These are phyloP conservation scores for Gambusia holbrooki DNA, from an alignment of 2,113 vertebrate genomes.

Conservation along the genomic window DNA sequence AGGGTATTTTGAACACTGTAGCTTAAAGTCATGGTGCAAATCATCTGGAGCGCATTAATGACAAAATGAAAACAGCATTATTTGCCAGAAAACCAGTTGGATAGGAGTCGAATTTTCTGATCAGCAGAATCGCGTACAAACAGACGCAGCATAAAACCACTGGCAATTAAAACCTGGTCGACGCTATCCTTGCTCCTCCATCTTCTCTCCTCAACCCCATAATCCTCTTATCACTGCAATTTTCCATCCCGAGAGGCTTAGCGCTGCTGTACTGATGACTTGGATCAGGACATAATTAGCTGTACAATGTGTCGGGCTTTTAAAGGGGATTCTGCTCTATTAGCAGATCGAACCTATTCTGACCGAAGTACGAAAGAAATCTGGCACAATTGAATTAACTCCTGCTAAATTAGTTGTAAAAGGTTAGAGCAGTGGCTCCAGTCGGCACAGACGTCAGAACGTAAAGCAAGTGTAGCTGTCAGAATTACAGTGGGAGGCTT, in stretches of 20 bases:
- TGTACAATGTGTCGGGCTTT: constrained; percentile 4
- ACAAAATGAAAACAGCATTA: constrained; percentile 34
- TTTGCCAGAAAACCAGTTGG: constrained; percentile 32
- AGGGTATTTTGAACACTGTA: not conserved
- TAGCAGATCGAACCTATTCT: constrained; percentile 36
- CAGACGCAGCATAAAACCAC: constrained; percentile 26
- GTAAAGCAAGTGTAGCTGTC: constrained; percentile 2
- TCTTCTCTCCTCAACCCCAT: constrained; percentile 18
- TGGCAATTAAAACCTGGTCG: constrained; percentile 14
- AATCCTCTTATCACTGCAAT: constrained; percentile 32
- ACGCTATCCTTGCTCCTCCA: constrained; percentile 9
- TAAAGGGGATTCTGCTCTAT: constrained; percentile 16
- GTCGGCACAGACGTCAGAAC: not conserved
- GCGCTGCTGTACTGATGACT: constrained; percentile 30
- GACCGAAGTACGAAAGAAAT: constrained; percentile 16
- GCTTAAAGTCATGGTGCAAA: constrained; percentile 21
- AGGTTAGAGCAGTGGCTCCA: constrained; percentile 1
- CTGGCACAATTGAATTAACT: constrained; percentile 37
- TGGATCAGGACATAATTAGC: constrained; percentile 44
- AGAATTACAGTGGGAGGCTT: not conserved
- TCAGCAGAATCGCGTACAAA: constrained; percentile 55
- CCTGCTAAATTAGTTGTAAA: constrained; percentile 7
- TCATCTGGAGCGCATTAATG: constrained; percentile 60
- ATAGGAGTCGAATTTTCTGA: constrained; percentile 33
- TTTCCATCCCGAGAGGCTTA: constrained; percentile 36